A percentile compares a stretch with the other conserved stretches of the same genome.
phyloP scores from a whole-genome alignment of 2,888 invertebrate genomes.

The Amiota mariae region DNA sequence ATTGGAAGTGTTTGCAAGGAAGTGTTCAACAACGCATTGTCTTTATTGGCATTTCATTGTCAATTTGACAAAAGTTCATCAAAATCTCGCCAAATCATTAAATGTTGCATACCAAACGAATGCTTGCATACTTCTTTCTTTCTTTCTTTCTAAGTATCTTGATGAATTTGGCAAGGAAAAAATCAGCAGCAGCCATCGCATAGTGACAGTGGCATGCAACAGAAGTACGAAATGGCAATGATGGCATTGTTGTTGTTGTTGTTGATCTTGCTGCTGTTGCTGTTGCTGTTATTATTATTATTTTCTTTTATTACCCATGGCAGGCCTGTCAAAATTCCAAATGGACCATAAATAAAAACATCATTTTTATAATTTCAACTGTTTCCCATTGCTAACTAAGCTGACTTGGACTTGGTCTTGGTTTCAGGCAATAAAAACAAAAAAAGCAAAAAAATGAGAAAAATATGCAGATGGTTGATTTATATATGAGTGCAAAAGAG shows the following conservation, averaged over 20 bases:
- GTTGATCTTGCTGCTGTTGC: too few species aligned
- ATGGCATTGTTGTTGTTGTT: constrained; percentile 39
- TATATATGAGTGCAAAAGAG: constrained; percentile 13
- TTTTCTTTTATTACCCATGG: constrained; percentile 60
- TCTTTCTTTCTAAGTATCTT: not conserved
- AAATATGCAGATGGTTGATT: too few species aligned
- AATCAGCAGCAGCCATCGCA: constrained; percentile 5
- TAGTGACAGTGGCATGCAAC: not conserved
- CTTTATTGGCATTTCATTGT: constrained; percentile 54
- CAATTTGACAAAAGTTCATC: constrained; percentile 62
- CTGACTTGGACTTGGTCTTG: too few species aligned
- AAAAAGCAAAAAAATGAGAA: too few species aligned
- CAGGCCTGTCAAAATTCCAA: constrained; percentile 70
- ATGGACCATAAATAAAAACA: constrained; percentile 72
- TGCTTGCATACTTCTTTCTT: not conserved
- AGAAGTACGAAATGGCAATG: not conserved
- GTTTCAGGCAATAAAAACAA: not conserved
- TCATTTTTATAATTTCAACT: constrained; percentile 61
- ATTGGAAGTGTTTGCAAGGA: not conserved
- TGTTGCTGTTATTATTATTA: constrained; percentile 36
- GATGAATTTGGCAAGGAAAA: not conserved
- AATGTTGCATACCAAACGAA: constrained; percentile 32
- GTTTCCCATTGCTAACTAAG: constrained; percentile 29
- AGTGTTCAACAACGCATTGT: constrained; percentile 12
- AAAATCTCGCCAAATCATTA: constrained; percentile 53